Conservation (phyloP, 2,797 vertebrate species). For the Molossus molossus region DNA sequence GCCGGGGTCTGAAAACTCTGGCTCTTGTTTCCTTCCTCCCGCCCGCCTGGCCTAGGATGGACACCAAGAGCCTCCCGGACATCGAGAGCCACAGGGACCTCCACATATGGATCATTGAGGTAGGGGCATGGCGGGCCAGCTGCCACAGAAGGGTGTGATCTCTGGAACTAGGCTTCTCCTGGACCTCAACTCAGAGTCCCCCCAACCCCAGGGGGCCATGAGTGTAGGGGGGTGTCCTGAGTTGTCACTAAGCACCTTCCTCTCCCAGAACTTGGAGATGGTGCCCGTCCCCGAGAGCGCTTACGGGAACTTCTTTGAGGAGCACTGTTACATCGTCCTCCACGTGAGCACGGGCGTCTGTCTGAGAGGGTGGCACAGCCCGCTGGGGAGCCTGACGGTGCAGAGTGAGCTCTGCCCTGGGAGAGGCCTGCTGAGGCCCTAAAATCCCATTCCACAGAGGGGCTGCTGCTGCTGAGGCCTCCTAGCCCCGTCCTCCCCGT, state of each 20-base stretch:
- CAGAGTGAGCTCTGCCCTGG: not conserved
- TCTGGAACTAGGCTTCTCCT: not conserved
- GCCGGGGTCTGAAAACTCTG: not conserved
- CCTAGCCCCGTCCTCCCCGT: not conserved
- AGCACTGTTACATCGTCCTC: constrained; percentile 94
- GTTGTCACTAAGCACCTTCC: not conserved
- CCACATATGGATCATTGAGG: constrained; percentile 97
- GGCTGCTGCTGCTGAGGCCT: not conserved
- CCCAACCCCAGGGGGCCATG: not conserved
- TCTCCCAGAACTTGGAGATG: constrained; percentile 93
- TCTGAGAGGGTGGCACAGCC: not conserved
- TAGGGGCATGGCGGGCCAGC: constrained; percentile 75
- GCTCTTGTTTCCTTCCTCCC: not conserved
- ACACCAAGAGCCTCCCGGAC: constrained; percentile 86
- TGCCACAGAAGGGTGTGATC: not conserved
- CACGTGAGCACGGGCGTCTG: constrained; percentile 89
- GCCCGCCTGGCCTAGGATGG: constrained; percentile 88
- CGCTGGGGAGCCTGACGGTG: not conserved
- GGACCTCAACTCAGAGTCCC: too few species aligned
- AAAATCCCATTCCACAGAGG: too few species aligned
- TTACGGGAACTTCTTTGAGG: constrained; percentile 93
- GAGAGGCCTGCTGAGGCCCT: too few species aligned
- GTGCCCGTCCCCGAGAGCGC: constrained; percentile 91
- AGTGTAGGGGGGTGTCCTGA: not conserved
- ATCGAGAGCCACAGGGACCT: constrained; percentile 92